Evolutionary conservation across 2,888 invertebrate species (phyloP), one percentile per base, ranked within the genome.

Genomic region (Philonicus albiceps): DNA sequence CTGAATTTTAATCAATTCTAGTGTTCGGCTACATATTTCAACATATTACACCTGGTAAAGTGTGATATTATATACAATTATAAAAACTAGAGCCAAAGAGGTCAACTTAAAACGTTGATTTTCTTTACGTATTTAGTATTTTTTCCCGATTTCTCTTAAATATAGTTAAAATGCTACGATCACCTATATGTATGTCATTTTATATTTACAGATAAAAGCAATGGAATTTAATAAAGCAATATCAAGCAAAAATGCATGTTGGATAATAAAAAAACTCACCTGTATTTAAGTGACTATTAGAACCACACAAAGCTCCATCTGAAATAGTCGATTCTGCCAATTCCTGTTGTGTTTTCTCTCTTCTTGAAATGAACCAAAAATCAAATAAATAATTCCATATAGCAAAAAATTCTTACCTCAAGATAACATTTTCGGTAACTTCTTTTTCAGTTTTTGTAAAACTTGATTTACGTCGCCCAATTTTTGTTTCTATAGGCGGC

Each of bases 381-480:
- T 31, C 53, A 53, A 81, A 53, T n/a, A 30, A 74, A 64, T 27
- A 74, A 74, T 74, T 74, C 49, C 22, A 43, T 80, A n/a, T 2
- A 8, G 4, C 40, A 7, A 80, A 16, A 80, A 30, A 13, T 76
- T 53, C 55, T n/a, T 87, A 94, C 93, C 94, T 93, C 90, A 94
- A 91, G 90, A 94, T 93, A 89, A 96, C 95, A 89, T 94, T 95
- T 88, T 96, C 95, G 89, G 95, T 94, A 87, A 96, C 94, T 90
- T 94, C 94, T 90, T 95, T 94, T 91, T 96, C 96, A 87, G 95
- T 95, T 89, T 95, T 95, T 3, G 95, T 94, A 91, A 96, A 96
- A 90, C 95, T 95, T 90, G 95, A 95, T 19, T 95, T 94, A 78
- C 96, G 93, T 89, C 95, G 94, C 4, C 96, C 96, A 87, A 88